Percentiles rank a stretch among this genome's conserved stretches.
phyloP scores from a whole-genome alignment of 2,888 invertebrate species.

The Vannuccia rotundouncinata region DNA sequence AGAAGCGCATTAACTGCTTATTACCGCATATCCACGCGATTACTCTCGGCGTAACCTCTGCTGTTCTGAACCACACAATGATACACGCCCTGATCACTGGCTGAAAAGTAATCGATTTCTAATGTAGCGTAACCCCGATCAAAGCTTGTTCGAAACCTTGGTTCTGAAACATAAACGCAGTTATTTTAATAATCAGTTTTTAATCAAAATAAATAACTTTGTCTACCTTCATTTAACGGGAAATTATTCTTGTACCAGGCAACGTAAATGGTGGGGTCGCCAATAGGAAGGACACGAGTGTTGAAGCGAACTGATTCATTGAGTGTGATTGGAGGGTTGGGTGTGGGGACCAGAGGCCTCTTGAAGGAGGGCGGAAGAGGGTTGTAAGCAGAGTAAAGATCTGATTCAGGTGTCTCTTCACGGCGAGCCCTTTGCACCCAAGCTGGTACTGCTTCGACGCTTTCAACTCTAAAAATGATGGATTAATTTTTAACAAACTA shows the following conservation, averaged over 20 bases:
- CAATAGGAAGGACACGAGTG: neutral
- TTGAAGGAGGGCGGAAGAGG: neutral
- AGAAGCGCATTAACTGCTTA: no score
- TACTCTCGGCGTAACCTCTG: constrained; percentile 7
- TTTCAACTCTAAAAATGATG: neutral
- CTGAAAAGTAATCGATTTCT: neutral
- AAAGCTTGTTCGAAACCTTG: neutral
- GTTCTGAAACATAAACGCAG: neutral
- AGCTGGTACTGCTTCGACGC: neutral
- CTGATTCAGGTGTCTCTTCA: neutral
- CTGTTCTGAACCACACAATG: constrained; percentile 10
- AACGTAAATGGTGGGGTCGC: neutral
- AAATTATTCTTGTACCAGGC: neutral
- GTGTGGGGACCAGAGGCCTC: neutral
- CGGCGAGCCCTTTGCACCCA: neutral
- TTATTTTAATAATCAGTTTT: neutral
- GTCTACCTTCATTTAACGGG: neutral
- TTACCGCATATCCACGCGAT: constrained; percentile 2
- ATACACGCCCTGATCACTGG: constrained; percentile 24
- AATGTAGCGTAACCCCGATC: neutral
- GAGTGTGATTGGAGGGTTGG: neutral
- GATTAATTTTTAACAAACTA: no score
- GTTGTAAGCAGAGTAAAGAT: neutral
- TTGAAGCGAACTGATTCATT: neutral
- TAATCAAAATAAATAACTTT: neutral